A percentile compares a stretch with the other conserved stretches of the same genome.
Evolutionary conservation across 2,797 vertebrate species (phyloP).

Genomic region (Schizopygopsis pylzovi): DNA sequence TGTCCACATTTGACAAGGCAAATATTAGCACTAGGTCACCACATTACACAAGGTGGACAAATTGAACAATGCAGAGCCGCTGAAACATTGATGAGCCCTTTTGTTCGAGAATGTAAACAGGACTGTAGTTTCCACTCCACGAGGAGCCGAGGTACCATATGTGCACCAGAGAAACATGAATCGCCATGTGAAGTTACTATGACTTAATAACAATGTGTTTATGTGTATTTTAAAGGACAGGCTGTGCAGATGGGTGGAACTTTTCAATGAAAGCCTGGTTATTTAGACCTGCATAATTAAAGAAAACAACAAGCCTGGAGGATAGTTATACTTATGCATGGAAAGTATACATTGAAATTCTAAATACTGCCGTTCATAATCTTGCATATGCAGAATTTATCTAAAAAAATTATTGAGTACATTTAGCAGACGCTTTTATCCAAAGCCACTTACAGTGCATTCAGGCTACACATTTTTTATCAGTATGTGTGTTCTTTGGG

Average conservation of each 20-base stretch:
- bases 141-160: slow-evolving; percentile 45
- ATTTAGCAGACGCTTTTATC: too few relatives aligned
- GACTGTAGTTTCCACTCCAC: slow-evolving; percentile 58
- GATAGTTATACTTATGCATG: neutral
- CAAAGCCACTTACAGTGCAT: too few relatives aligned
- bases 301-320: slow-evolving; percentile 22
- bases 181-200: neutral
- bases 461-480: too few relatives aligned
- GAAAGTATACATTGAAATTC: neutral
- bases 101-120: slow-evolving; percentile 66
- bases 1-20: slow-evolving; percentile 13
- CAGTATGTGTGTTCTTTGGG: too few relatives aligned
- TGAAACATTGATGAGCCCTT: slow-evolving; percentile 66
- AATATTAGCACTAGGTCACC: slow-evolving; percentile 46
- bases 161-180: slow-evolving; percentile 41
- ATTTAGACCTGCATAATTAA: slow-evolving; percentile 26
- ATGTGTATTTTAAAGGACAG: neutral
- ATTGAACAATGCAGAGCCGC: slow-evolving; percentile 57
- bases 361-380: neutral
- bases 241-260: slow-evolving; percentile 3
- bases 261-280: slow-evolving; percentile 12
- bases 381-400: neutral
- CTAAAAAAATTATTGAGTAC: too few relatives aligned
- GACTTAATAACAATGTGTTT: slow-evolving; percentile 15
- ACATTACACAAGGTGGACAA: slow-evolving; percentile 52